Evolutionary conservation across 2,113 vertebrate genomes (phyloP).

Genomic region (Poeciliopsis occidentalis): DNA sequence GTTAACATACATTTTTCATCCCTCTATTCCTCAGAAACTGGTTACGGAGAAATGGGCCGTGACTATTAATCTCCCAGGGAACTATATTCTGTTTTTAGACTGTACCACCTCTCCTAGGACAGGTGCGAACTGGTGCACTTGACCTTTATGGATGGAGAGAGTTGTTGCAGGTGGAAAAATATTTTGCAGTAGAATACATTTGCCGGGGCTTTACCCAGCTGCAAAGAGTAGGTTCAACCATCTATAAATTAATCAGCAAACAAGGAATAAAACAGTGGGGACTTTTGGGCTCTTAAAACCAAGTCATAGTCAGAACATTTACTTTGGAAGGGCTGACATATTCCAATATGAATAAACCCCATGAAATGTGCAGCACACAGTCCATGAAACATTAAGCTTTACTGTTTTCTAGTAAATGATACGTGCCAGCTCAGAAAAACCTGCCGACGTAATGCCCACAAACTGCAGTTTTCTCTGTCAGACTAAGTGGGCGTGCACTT

Average conservation of each 20-base stretch:
- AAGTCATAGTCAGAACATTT: neutral
- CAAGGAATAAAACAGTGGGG: neutral
- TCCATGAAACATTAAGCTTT: neutral
- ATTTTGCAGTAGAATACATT: constrained; percentile 20
- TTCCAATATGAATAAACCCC: neutral
- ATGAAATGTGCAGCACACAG: neutral
- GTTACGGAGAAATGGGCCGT: constrained; percentile 64
- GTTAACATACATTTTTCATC: constrained; percentile 46
- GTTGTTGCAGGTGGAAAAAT: constrained; percentile 44
- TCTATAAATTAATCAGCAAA: neutral
- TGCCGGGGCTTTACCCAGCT: constrained; percentile 6
- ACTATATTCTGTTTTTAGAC: constrained; percentile 61
- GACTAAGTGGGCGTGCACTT: neutral
- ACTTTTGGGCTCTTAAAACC: neutral
- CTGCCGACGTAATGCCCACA: too few relatives aligned
- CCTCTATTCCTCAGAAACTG: constrained; percentile 52
- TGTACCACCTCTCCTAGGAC: constrained; percentile 39
- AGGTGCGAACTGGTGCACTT: constrained; percentile 62
- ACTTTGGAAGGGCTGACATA: neutral
- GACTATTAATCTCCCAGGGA: constrained; percentile 64
- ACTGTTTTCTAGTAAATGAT: neutral
- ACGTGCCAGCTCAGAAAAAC: neutral
- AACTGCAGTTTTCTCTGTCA: neutral
- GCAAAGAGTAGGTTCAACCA: neutral
- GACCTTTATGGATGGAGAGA: constrained; percentile 45